These are phyloP conservation scores for Dryocosmus kuriphilus DNA, from an alignment of 2,888 invertebrate species.

Conservation along the genomic window DNA sequence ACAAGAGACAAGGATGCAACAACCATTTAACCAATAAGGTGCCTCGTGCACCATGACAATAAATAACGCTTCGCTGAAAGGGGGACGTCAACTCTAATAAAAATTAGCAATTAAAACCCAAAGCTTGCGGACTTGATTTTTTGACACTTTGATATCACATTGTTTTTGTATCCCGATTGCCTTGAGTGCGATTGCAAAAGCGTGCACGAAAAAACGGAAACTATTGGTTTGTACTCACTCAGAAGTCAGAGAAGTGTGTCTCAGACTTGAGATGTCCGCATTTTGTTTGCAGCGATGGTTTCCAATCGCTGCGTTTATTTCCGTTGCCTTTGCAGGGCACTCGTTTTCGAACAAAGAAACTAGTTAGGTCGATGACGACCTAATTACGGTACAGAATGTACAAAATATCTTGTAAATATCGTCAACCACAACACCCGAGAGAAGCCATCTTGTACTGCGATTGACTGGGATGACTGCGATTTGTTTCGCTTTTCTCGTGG, in stretches of 20 bases:
- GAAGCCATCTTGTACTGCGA: constrained; percentile 41
- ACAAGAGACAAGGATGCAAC: constrained; percentile 32
- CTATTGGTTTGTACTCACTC: constrained; percentile 26
- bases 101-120: background rate
- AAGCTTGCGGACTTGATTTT: background rate
- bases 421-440: constrained; percentile 40
- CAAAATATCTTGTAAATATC: constrained; percentile 36
- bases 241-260: constrained; percentile 39
- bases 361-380: constrained; percentile 18
- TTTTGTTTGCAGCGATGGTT: constrained; percentile 29
- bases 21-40: constrained; percentile 40
- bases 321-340: constrained; percentile 6
- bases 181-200: constrained; percentile 34
- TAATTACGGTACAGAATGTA: constrained; percentile 33
- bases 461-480: constrained; percentile 40
- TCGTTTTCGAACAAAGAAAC: constrained; percentile 20
- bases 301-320: constrained; percentile 5
- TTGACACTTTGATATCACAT: background rate
- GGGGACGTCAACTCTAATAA: constrained; percentile 36
- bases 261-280: constrained; percentile 34
- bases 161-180: constrained; percentile 5
- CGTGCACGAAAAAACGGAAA: constrained; percentile 31
- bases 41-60: constrained; percentile 41
- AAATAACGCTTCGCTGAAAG: constrained; percentile 38
- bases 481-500: constrained; percentile 40